These are phyloP conservation scores for Sinocyclocheilus anshuiensis DNA, from an alignment of 2,113 vertebrate species.

Conservation along the genomic window DNA sequence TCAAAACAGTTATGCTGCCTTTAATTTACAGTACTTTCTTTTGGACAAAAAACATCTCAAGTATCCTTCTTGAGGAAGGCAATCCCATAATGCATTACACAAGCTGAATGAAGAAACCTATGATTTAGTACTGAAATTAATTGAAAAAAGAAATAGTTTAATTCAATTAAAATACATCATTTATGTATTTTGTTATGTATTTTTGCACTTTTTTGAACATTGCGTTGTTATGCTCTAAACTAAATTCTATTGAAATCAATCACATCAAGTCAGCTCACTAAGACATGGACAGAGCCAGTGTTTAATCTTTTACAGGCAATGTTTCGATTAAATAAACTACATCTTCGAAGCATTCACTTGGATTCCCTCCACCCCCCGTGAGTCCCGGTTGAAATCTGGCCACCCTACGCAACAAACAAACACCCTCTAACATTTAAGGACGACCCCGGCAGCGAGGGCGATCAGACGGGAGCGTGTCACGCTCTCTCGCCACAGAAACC, in stretches of 20 bases:
- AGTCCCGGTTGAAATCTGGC: background rate
- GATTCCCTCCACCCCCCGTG: background rate
- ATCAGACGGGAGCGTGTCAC: background rate
- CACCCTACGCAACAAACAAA: constrained; percentile 6
- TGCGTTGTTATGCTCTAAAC: background rate
- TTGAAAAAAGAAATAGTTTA: background rate
- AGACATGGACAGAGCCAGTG: background rate
- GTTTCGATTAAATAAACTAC: background rate
- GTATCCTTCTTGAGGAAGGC: background rate
- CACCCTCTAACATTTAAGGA: background rate
- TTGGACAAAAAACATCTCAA: background rate
- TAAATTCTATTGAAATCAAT: background rate
- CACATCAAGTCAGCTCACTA: background rate
- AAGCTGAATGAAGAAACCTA: background rate
- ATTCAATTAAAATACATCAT: no score
- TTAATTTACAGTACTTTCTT: background rate
- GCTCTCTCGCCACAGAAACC: background rate
- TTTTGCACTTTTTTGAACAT: no score
- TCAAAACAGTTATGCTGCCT: background rate
- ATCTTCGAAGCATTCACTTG: background rate
- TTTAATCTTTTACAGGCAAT: background rate
- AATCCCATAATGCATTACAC: background rate
- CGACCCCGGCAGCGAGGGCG: no score
- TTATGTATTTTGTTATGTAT: no score
- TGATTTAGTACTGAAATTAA: background rate